phyloP scores from a whole-genome alignment of 1,140 invertebrate species.

The Micrasema minimum region DNA sequence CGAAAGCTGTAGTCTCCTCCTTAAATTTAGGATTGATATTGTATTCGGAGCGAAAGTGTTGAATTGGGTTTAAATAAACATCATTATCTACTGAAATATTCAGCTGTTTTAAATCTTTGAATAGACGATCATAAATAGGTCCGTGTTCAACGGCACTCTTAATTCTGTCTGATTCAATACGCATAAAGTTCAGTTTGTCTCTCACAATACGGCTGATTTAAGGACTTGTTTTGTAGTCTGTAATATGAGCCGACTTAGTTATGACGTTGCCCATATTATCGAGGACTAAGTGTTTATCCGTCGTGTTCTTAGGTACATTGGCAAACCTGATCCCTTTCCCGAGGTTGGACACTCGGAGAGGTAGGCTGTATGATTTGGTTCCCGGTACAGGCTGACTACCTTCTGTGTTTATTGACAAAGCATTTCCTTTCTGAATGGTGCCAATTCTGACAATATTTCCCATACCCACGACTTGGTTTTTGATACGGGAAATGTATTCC shows the following conservation, averaged over 20 bases:
- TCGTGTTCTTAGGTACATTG: slow-evolving; percentile 65
- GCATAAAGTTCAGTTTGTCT: slow-evolving; percentile 66
- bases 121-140: slow-evolving; percentile 68
- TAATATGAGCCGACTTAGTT: slow-evolving; percentile 63
- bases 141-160: slow-evolving; percentile 70
- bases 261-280: slow-evolving; percentile 65
- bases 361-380: slow-evolving; percentile 64
- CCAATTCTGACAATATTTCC: slow-evolving; percentile 69
- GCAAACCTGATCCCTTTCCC: slow-evolving; percentile 64
- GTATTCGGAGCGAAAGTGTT: slow-evolving; percentile 66
- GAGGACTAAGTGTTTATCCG: slow-evolving; percentile 64
- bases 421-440: slow-evolving; percentile 62
- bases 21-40: slow-evolving; percentile 67
- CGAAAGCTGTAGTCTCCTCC: slow-evolving; percentile 67
- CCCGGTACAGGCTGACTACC: slow-evolving; percentile 51
- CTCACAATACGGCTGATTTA: slow-evolving; percentile 63
- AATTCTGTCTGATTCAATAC: slow-evolving; percentile 67
- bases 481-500: slow-evolving; percentile 73
- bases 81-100: slow-evolving; percentile 66
- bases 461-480: slow-evolving; percentile 72
- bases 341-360: slow-evolving; percentile 64
- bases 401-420: slow-evolving; percentile 58
- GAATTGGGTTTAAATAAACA: slow-evolving; percentile 67
- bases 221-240: slow-evolving; percentile 64
- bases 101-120: slow-evolving; percentile 66